Conservation (phyloP, 2,797 vertebrate genomes). For the Rhincodon typus region DNA sequence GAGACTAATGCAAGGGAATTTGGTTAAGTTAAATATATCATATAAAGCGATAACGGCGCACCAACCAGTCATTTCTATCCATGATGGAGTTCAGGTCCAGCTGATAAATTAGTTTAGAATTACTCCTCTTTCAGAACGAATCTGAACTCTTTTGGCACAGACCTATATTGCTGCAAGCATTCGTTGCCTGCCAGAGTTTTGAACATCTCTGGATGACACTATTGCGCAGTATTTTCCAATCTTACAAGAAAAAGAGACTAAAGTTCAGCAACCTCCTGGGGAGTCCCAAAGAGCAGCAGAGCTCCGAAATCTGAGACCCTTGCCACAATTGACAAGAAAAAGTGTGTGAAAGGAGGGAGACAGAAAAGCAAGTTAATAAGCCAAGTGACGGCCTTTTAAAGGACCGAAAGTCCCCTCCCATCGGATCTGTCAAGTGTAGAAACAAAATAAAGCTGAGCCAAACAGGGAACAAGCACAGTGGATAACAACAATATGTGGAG, state of each 20-base stretch:
- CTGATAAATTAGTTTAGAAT: neutral
- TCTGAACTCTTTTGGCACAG: neutral
- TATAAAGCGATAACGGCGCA: neutral
- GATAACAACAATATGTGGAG: too few species aligned
- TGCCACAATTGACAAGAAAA: neutral
- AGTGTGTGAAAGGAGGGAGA: neutral
- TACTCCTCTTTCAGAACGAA: neutral
- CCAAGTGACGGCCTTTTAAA: neutral
- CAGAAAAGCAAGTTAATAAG: neutral
- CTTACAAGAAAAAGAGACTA: neutral
- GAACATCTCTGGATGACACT: neutral
- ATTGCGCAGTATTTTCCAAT: neutral
- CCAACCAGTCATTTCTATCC: neutral
- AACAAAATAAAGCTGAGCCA: neutral
- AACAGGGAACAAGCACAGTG: neutral
- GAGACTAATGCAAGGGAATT: neutral
- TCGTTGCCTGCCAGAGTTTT: neutral
- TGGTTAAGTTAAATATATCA: neutral
- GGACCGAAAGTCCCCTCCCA: neutral
- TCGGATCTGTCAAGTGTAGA: neutral
- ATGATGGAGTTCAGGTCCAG: neutral
- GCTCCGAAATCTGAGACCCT: neutral
- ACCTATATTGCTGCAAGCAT: neutral
- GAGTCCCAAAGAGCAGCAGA: neutral
- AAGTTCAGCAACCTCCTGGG: neutral